Base-by-base conservation (phyloP, 2,888 invertebrate species). In the Nephrocerus scutellatus region DNA sequence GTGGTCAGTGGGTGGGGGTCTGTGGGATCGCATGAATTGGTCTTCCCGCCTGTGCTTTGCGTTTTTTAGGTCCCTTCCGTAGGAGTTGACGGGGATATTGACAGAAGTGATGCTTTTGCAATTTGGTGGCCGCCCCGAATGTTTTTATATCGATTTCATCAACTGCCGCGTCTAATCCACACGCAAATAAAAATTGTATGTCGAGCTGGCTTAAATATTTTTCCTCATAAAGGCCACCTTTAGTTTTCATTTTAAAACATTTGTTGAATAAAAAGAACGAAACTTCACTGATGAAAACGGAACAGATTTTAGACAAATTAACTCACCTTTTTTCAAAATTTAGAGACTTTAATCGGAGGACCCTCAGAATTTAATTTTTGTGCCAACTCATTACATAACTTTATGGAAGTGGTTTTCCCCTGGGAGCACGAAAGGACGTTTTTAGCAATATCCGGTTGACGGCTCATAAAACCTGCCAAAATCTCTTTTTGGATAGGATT, bases 321-420 rank as follows among this genome's bases (percentile, higher is more conserved):
- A 28, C 28, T 28, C 28, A 28, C 28, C 28, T 28, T 28, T 28
- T 10, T 28, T 16, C 10, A 28, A 14, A 16, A 28, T 28, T 28
- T 28, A 14, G 14, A 14, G 28, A 15, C 28, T 10, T 28, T 28
- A 13, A 28, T 28, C 5, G 28, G 28, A 15, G 28, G 28, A 5
- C 28, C 28, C 28, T 28, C 28, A 5, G 14, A 28, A 10, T 28
- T 28, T 28, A n/a, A n/a, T n/a, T n/a, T n/a, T n/a, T n/a, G n/a
- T n/a, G n/a, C n/a, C n/a, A n/a, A n/a, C n/a, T n/a, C n/a, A n/a
- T n/a, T n/a, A n/a, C n/a, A n/a, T n/a, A n/a, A n/a, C n/a, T n/a
- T n/a, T n/a, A n/a, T n/a, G n/a, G n/a, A n/a, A n/a, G n/a, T n/a
- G n/a, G n/a, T n/a, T n/a, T n/a, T n/a, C n/a, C 28, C 28, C 10